These are phyloP conservation scores for Drosophila merina DNA, from an alignment of 2,888 invertebrate genomes.

Conservation along the genomic window DNA sequence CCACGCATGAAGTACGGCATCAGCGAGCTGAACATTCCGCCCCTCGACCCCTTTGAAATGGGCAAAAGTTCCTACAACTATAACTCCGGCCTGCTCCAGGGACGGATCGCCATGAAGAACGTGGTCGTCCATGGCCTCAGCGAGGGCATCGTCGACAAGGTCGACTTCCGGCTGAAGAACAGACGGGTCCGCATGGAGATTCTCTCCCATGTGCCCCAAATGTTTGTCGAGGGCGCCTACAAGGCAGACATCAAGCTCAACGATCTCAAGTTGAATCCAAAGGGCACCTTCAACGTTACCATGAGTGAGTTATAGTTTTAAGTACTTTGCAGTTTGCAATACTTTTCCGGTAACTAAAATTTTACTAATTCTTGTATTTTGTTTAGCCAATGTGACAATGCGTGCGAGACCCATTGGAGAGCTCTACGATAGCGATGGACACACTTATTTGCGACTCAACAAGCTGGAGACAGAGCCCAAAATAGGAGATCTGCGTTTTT, in stretches of 20 bases:
- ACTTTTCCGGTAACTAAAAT: neutral
- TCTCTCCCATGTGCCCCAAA: slow-evolving; percentile 85
- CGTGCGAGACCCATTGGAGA: slow-evolving; percentile 86
- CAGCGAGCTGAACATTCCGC: slow-evolving; percentile 79
- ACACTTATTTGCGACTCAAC: slow-evolving; percentile 86
- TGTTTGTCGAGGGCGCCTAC: slow-evolving; percentile 86
- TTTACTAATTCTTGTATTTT: neutral
- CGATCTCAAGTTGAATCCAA: slow-evolving; percentile 86
- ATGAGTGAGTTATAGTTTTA: slow-evolving; percentile 86
- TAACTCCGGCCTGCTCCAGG: slow-evolving; percentile 76
- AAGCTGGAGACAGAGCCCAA: slow-evolving; percentile 87
- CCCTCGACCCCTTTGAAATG: slow-evolving; percentile 81
- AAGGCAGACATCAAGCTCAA: slow-evolving; percentile 87
- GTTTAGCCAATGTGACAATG: slow-evolving; percentile 85
- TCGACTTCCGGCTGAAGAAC: slow-evolving; percentile 83
- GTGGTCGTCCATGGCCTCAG: slow-evolving; percentile 86
- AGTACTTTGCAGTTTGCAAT: neutral
- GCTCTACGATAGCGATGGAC: slow-evolving; percentile 85
- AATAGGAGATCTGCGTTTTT: slow-evolving; percentile 86
- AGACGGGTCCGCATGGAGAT: slow-evolving; percentile 86
- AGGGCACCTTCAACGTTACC: slow-evolving; percentile 86
- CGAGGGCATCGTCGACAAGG: slow-evolving; percentile 85
- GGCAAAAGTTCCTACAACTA: slow-evolving; percentile 79
- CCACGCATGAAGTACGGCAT: slow-evolving; percentile 81
- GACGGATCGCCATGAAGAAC: slow-evolving; percentile 84